Conservation (phyloP, 2,888 invertebrate species). For the Orthonychiurus folsomi region DNA sequence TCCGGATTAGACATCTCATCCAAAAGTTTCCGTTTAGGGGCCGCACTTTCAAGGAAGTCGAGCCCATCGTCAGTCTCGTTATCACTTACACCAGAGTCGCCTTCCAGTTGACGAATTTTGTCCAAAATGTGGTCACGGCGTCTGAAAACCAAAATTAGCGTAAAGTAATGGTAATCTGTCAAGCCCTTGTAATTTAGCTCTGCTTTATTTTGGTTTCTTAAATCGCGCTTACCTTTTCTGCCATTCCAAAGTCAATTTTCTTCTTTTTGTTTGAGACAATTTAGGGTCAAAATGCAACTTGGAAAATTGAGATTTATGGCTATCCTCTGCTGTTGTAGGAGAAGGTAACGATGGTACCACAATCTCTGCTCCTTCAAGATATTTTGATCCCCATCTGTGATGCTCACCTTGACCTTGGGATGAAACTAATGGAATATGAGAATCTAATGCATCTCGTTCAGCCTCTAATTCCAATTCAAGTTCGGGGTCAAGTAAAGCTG, state of each 20-base stretch:
- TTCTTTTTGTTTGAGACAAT: conserved; percentile 27
- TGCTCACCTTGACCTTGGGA: background rate
- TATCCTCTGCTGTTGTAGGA: too few relatives aligned
- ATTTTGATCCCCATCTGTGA: background rate
- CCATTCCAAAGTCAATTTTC: conserved; percentile 27
- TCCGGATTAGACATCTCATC: conserved; percentile 16
- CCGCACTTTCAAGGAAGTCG: conserved; percentile 36
- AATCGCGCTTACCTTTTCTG: conserved; percentile 33
- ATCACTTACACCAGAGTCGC: conserved; percentile 42
- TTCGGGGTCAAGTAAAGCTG: background rate
- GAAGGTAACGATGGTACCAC: background rate
- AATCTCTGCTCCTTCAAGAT: background rate
- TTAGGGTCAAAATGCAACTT: conserved; percentile 17
- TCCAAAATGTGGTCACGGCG: conserved; percentile 49
- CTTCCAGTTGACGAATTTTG: conserved; percentile 50
- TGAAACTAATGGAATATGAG: background rate
- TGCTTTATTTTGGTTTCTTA: too few relatives aligned
- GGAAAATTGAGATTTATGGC: background rate
- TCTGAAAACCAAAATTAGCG: conserved; percentile 43
- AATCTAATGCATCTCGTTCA: background rate
- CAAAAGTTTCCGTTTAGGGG: background rate
- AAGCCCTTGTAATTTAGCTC: too few relatives aligned
- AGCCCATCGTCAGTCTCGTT: conserved; percentile 44
- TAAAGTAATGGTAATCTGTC: too few relatives aligned
- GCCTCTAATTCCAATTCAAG: background rate